Evolutionary conservation across 2,797 vertebrate genomes (phyloP).

Genomic region (Heterohyrax brucei): DNA sequence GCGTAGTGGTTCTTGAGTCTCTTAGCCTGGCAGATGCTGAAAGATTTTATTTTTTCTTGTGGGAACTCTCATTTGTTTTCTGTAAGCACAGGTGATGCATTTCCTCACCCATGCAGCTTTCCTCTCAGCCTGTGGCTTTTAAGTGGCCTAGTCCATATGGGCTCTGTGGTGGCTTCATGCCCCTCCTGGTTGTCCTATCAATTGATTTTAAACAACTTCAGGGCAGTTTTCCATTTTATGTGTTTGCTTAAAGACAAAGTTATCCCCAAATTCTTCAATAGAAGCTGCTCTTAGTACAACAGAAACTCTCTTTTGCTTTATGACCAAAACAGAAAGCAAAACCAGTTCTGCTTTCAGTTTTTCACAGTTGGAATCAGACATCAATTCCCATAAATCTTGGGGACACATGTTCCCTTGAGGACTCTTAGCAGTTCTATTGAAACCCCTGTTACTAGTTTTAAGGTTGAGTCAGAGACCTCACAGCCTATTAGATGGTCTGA

Average conservation of each 20-base stretch:
- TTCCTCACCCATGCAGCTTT: background rate
- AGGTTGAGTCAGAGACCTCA: background rate
- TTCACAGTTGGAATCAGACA: background rate
- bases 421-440: background rate
- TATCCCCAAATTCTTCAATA: background rate
- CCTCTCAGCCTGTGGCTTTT: background rate
- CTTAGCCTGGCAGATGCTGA: background rate
- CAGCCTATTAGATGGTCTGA: background rate
- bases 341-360: background rate
- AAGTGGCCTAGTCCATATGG: background rate
- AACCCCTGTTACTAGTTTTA: background rate
- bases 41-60: background rate
- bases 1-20: background rate
- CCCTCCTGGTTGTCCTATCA: background rate
- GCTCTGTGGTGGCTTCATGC: background rate
- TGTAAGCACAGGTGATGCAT: background rate
- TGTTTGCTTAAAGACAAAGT: background rate
- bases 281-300: background rate
- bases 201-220: background rate
- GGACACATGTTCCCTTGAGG: background rate
- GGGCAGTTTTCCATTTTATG: background rate
- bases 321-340: background rate
- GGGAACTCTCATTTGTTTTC: background rate
- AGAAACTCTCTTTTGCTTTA: background rate
- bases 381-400: background rate